Percentiles rank a stretch among this genome's conserved stretches.
These are phyloP conservation scores for Streblospio benedicti DNA, from an alignment of 1,140 invertebrate species.

Conservation along the genomic window DNA sequence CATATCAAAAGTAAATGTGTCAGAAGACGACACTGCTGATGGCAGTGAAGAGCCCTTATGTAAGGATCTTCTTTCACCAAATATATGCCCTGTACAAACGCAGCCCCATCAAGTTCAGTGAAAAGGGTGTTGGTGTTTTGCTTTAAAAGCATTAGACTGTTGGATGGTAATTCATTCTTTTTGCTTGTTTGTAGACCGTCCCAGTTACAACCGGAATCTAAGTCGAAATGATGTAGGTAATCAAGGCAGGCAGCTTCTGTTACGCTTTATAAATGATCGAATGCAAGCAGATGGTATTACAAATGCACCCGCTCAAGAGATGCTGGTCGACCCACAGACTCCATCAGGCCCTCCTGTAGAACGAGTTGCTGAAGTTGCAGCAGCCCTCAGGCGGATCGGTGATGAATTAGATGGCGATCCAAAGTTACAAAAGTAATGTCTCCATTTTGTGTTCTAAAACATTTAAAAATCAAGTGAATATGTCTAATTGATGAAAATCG, in stretches of 20 bases:
- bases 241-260: conserved; percentile 33
- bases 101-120: too few relatives aligned
- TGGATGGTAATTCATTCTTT: too few relatives aligned
- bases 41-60: too few relatives aligned
- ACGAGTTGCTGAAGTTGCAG: conserved; percentile 35
- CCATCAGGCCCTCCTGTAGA: conserved; percentile 23
- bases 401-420: conserved; percentile 43
- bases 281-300: conserved; percentile 26
- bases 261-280: conserved; percentile 35
- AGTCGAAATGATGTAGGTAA: conserved; percentile 34
- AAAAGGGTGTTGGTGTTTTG: too few relatives aligned
- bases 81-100: too few relatives aligned
- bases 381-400: conserved; percentile 39
- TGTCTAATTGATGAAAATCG: neutral
- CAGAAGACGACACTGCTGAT: too few relatives aligned
- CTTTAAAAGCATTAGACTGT: too few relatives aligned
- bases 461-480: neutral
- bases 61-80: too few relatives aligned
- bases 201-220: too few relatives aligned
- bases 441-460: neutral
- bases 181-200: too few relatives aligned
- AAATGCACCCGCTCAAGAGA: conserved; percentile 24
- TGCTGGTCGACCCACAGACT: conserved; percentile 34
- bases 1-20: too few relatives aligned
- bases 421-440: conserved; percentile 34